Base-by-base conservation (phyloP, 1,140 invertebrate species). In the Drosophila ananassae region DNA sequence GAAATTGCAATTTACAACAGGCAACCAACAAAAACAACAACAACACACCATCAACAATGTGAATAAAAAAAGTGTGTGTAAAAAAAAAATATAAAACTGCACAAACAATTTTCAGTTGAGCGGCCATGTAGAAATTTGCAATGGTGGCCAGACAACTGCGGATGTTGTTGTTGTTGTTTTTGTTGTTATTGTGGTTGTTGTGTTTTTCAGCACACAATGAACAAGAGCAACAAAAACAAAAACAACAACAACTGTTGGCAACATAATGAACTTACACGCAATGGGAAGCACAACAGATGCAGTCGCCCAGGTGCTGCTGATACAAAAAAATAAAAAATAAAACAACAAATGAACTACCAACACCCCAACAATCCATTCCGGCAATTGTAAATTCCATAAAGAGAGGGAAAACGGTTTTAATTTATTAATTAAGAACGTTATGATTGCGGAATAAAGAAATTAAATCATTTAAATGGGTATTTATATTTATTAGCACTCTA, bases 101-200 rank as follows among this genome's bases (percentile, higher is more conserved):
- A 89, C 58, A 83, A 83, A 76, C 79, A 82, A 89, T 91, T 91
- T 91, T 90, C 90, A 91, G 90, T 84, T 91, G 90, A 91, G 90
- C 90, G 83, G 55, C 90, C 90, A 91, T 84, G 90, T 91, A 91
- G 90, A 91, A 91, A 91, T 83, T 87, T 72, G 77, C 89, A 89
- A 84, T 83, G 83, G 67, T 81, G 64, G 73, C 73, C 80, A 87
- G 78, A 90, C 79, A 73, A 69, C 68, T 78, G 80, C 69, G 63
- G 59, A 41, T 73, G 48, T 32, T 59, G 41, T n/a, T 66, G n/a
- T n/a, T 17, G 17, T 17, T 17, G 17, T 51, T 69, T 21, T 47
- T 56, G 52, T 21, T 67, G 57, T 64, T 37, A 25, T 25, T 56
- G 39, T 30, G 5, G 51, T 73, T 73, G 69, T 57, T 77, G 77